phyloP scores from a whole-genome alignment of 2,888 invertebrate genomes.

The Morpho deidamia region DNA sequence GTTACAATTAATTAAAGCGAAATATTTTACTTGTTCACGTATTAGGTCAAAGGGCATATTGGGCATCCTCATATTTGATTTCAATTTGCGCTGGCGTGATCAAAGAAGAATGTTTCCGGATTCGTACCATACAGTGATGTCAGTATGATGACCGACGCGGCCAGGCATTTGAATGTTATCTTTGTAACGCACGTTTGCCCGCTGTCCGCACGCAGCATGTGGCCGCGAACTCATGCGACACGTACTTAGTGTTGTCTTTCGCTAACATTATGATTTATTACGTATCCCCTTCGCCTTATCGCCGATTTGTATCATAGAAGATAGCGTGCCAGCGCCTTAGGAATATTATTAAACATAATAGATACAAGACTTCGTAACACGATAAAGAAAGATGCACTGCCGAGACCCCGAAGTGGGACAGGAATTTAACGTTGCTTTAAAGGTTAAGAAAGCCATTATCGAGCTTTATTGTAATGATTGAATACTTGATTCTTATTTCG shows the following conservation, averaged over 20 bases:
- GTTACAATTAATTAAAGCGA: background rate
- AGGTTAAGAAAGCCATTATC: slow-evolving; percentile 21
- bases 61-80: slow-evolving; percentile 13
- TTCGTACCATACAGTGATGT: slow-evolving; percentile 41
- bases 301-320: slow-evolving; percentile 26
- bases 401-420: slow-evolving; percentile 18
- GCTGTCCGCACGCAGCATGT: slow-evolving; percentile 47
- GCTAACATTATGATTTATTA: slow-evolving; percentile 54
- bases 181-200: slow-evolving; percentile 25
- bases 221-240: slow-evolving; percentile 56
- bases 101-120: slow-evolving; percentile 41
- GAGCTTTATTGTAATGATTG: slow-evolving; percentile 12
- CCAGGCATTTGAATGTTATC: slow-evolving; percentile 39
- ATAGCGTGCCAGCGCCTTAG: slow-evolving; percentile 23
- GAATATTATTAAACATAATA: slow-evolving; percentile 28
- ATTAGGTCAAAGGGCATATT: slow-evolving; percentile 17
- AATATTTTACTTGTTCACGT: background rate
- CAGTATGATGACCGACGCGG: slow-evolving; percentile 29
- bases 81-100: slow-evolving; percentile 25
- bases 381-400: slow-evolving; percentile 20
- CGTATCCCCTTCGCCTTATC: slow-evolving; percentile 25
- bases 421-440: slow-evolving; percentile 17
- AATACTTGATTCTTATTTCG: slow-evolving; percentile 1
- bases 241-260: slow-evolving; percentile 31
- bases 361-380: slow-evolving; percentile 16